Conservation (phyloP, 2,113 vertebrate species). For the Girardinichthys multiradiatus region DNA sequence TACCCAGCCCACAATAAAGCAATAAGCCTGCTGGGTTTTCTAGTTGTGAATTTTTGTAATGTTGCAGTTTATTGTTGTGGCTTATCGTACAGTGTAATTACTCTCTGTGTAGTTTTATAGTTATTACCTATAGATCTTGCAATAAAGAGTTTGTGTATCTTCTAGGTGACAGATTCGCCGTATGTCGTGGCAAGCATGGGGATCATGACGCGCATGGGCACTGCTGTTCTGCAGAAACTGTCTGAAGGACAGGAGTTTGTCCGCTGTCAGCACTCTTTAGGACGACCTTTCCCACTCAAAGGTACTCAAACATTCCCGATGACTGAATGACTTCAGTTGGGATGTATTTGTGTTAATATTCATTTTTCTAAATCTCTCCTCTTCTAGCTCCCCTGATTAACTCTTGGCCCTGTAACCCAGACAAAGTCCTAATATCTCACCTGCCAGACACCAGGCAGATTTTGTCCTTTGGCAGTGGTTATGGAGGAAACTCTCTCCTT, state of each 20-base stretch:
- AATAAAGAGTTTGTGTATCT: background rate
- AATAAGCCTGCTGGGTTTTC: background rate
- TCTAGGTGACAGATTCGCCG: slow-evolving; percentile 92
- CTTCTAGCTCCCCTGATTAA: slow-evolving; percentile 89
- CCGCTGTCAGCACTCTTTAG: slow-evolving; percentile 93
- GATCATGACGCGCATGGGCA: slow-evolving; percentile 96
- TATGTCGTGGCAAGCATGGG: slow-evolving; percentile 98
- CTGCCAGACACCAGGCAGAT: slow-evolving; percentile 93
- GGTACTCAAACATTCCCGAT: slow-evolving; percentile 73
- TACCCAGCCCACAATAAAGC: slow-evolving; percentile 2
- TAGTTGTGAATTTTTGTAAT: background rate
- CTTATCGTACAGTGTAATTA: background rate
- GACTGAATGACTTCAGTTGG: background rate
- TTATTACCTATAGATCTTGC: background rate
- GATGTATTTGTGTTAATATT: background rate
- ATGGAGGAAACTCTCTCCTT: slow-evolving; percentile 97
- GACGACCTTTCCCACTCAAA: slow-evolving; percentile 90
- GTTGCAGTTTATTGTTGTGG: background rate
- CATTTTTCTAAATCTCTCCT: background rate
- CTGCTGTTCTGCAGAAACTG: slow-evolving; percentile 79
- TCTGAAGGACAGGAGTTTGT: slow-evolving; percentile 87
- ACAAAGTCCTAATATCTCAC: slow-evolving; percentile 93
- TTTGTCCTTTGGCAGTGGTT: slow-evolving; percentile 94
- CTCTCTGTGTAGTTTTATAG: background rate
- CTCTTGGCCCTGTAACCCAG: slow-evolving; percentile 95